Conservation (phyloP, 1,140 invertebrate genomes). For the Tachypleus tridentatus region DNA sequence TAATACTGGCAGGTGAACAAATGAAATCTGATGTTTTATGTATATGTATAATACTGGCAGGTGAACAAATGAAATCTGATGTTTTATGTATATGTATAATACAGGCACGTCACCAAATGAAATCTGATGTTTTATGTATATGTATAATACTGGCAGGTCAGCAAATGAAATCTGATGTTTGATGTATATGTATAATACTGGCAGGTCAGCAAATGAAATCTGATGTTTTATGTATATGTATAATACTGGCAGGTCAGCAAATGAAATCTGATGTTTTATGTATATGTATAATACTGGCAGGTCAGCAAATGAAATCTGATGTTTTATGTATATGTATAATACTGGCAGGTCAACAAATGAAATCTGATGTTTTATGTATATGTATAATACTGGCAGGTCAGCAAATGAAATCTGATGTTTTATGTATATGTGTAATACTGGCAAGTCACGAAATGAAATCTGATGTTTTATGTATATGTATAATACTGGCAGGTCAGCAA, state of each 20-base stretch:
- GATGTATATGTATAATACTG: background rate
- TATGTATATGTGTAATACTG: background rate
- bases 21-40: constrained; percentile 1
- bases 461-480: background rate
- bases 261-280: constrained; percentile 1
- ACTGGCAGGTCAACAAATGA: constrained; percentile 1
- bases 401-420: constrained; percentile 4
- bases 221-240: background rate
- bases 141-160: constrained; percentile 1
- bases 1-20: constrained; percentile 3
- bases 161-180: constrained; percentile 4
- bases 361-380: background rate
- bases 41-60: background rate
- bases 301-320: constrained; percentile 1
- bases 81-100: constrained; percentile 1
- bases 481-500: constrained; percentile 3
- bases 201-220: background rate
- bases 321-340: constrained; percentile 1
- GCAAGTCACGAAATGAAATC: background rate
- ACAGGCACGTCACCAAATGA: background rate
- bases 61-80: constrained; percentile 1
- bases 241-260: constrained; percentile 3
- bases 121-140: background rate
- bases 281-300: background rate
- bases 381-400: constrained; percentile 1